A percentile compares a stretch with the other conserved stretches of the same genome.
phyloP scores from a whole-genome alignment of 2,797 vertebrate species.

The Enteromius thamalakanensis region DNA sequence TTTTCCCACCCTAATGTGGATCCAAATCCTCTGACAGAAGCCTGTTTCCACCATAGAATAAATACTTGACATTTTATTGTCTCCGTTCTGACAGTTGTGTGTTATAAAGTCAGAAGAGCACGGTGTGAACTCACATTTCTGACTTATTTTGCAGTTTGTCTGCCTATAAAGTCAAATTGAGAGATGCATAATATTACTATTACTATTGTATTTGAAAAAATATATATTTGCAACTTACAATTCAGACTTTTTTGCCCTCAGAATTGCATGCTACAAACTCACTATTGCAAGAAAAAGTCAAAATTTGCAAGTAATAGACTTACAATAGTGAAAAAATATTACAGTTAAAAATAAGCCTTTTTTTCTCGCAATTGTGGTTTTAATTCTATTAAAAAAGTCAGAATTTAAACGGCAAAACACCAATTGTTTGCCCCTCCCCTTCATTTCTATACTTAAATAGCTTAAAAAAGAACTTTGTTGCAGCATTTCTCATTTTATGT shows the following conservation, averaged over 20 bases:
- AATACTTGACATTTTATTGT: not conserved
- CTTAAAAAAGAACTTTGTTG: not conserved
- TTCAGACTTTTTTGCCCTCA: not conserved
- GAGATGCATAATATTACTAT: too few relatives aligned
- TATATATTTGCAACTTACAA: too few relatives aligned
- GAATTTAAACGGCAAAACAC: too few relatives aligned
- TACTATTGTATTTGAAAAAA: too few relatives aligned
- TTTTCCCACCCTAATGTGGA: not conserved
- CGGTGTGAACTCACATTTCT: not conserved
- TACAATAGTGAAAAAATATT: too few relatives aligned
- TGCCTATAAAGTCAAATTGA: too few relatives aligned
- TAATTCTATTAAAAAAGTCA: not conserved
- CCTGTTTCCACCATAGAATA: not conserved
- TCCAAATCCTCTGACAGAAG: not conserved
- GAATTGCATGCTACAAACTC: not conserved
- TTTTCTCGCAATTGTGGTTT: not conserved
- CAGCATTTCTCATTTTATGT: not conserved
- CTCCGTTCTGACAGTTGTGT: not conserved
- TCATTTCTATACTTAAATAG: not conserved
- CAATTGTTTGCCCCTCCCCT: too few relatives aligned
- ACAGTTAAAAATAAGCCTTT: too few relatives aligned
- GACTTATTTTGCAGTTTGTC: not conserved
- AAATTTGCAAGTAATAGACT: too few relatives aligned
- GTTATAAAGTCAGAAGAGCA: not conserved
- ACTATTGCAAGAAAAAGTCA: too few relatives aligned